Conservation (phyloP, 2,113 vertebrate genomes). For the Tyrannus savana region DNA sequence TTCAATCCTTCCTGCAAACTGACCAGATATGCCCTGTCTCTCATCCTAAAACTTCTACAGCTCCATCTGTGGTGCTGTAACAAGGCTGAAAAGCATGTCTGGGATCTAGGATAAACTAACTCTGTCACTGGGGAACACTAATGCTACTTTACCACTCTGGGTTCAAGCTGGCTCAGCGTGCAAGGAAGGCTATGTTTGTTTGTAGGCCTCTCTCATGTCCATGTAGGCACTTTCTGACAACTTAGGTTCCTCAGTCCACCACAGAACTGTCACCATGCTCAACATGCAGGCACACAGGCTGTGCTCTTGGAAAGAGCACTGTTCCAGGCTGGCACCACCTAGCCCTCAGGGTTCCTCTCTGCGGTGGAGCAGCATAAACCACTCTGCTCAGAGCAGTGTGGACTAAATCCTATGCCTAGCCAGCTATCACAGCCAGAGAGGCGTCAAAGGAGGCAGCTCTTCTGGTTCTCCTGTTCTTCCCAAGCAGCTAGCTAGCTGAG, state of each 20-base stretch:
- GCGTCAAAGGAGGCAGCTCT: neutral
- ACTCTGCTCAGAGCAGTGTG: neutral
- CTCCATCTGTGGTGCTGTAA: neutral
- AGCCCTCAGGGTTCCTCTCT: rapidly evolving
- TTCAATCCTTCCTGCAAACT: neutral
- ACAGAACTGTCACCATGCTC: rapidly evolving
- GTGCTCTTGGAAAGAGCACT: neutral
- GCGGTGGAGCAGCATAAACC: neutral
- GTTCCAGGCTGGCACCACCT: neutral
- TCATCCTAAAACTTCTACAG: neutral
- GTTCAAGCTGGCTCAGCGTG: neutral
- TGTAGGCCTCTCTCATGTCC: rapidly evolving
- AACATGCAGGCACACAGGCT: neutral
- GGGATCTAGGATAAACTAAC: neutral
- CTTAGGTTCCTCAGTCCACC: rapidly evolving
- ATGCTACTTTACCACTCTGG: neutral
- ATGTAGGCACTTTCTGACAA: neutral
- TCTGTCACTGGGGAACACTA: neutral
- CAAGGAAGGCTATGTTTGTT: rapidly evolving
- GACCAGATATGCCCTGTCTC: neutral
- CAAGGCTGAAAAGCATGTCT: neutral
- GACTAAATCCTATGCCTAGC: neutral
- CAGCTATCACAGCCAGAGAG: neutral
- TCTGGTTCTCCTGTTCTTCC: rapidly evolving
- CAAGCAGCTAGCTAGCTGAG: neutral